phyloP scores from a whole-genome alignment of 1,140 invertebrate genomes.

The Pseudobourletiella spinata region DNA sequence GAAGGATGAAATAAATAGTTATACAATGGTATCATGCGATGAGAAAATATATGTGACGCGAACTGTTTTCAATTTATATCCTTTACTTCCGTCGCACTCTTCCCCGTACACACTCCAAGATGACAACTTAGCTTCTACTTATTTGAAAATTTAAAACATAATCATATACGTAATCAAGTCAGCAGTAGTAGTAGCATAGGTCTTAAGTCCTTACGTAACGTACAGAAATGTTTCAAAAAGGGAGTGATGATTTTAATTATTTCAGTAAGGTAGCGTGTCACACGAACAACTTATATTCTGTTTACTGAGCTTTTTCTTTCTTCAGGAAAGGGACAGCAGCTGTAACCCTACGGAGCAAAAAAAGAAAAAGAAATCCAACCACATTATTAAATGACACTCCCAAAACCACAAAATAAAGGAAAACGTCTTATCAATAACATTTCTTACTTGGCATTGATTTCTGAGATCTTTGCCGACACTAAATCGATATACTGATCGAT shows the following conservation, averaged over 20 bases:
- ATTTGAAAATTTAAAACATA: too few relatives aligned
- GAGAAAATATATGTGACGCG: too few relatives aligned
- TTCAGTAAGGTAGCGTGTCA: background rate
- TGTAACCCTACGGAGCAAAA: slow-evolving; percentile 61
- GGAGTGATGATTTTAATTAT: background rate
- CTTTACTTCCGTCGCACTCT: too few relatives aligned
- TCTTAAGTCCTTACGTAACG: background rate
- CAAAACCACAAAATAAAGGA: too few relatives aligned
- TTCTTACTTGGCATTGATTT: slow-evolving; percentile 80
- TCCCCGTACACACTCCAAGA: too few relatives aligned
- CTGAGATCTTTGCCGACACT: slow-evolving; percentile 75
- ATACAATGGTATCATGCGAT: too few relatives aligned
- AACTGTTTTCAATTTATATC: too few relatives aligned
- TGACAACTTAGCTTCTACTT: too few relatives aligned
- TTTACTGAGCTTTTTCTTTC: slow-evolving; percentile 75
- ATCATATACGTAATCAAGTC: slow-evolving; percentile 1
- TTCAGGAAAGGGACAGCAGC: slow-evolving; percentile 82
- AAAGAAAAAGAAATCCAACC: slow-evolving; percentile 11
- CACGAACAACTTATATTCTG: too few relatives aligned
- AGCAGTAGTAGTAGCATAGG: background rate
- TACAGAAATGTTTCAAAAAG: slow-evolving; percentile 1
- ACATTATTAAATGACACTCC: background rate
- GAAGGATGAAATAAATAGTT: too few relatives aligned
- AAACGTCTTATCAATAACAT: background rate
- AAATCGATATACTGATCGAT: slow-evolving; percentile 88